phyloP scores from a whole-genome alignment of 2,888 invertebrate genomes.

The Minunthozetes semirufus region DNA sequence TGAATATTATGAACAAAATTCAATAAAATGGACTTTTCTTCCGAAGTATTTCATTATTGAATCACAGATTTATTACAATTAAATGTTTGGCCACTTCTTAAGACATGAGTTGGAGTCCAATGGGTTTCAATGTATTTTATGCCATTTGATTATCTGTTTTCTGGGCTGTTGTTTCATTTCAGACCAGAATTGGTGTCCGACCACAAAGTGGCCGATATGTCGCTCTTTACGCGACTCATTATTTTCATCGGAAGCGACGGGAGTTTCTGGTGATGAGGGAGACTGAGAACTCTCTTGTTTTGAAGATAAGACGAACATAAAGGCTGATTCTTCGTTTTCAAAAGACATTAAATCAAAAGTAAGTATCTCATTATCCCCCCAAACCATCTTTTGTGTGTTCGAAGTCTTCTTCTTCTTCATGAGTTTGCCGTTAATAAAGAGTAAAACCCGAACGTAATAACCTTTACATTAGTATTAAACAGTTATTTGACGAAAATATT shows the following conservation, averaged over 20 bases:
- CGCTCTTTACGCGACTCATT: slow-evolving; percentile 36
- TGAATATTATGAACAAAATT: slow-evolving; percentile 15
- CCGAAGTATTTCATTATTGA: not conserved
- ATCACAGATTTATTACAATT: slow-evolving; percentile 25
- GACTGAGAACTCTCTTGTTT: slow-evolving; percentile 31
- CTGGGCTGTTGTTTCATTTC: slow-evolving; percentile 36
- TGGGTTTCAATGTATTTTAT: slow-evolving; percentile 24
- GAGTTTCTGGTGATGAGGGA: slow-evolving; percentile 37
- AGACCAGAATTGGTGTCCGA: slow-evolving; percentile 31
- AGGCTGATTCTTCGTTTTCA: slow-evolving; percentile 29
- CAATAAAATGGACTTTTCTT: slow-evolving; percentile 6
- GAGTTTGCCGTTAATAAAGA: slow-evolving; percentile 38
- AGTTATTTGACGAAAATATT: not conserved
- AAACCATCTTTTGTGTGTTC: slow-evolving; percentile 30
- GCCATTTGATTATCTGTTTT: slow-evolving; percentile 34
- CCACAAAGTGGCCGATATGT: slow-evolving; percentile 36
- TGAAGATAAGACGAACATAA: slow-evolving; percentile 35
- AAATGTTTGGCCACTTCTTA: not conserved
- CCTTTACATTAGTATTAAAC: slow-evolving; percentile 4
- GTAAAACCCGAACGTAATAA: slow-evolving; percentile 35
- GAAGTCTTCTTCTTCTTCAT: slow-evolving; percentile 39
- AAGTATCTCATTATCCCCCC: slow-evolving; percentile 33
- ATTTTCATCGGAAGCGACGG: slow-evolving; percentile 9
- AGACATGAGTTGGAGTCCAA: not conserved
- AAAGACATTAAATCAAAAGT: slow-evolving; percentile 35